Evolutionary conservation across 2,888 invertebrate genomes (phyloP).

Genomic region (Pachymerium ferrugineum): DNA sequence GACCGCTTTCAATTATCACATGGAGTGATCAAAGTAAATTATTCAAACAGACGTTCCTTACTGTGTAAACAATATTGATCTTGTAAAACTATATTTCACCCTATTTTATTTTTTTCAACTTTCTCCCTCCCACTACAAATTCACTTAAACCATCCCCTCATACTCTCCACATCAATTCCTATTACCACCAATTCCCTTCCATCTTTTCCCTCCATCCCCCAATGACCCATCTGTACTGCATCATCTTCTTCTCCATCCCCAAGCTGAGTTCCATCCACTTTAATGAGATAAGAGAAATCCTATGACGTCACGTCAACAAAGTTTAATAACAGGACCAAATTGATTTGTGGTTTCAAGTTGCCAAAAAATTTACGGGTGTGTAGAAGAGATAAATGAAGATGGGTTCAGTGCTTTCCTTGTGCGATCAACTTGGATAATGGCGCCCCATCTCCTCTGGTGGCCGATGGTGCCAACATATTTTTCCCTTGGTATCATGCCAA

Average conservation of each 20-base stretch:
- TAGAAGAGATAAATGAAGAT: conserved; percentile 8
- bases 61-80: too few species aligned
- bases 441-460: neutral
- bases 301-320: neutral
- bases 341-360: conserved; percentile 13
- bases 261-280: neutral
- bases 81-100: too few species aligned
- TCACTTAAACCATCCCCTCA: neutral
- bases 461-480: neutral
- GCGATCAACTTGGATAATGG: conserved; percentile 3
- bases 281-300: neutral
- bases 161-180: neutral
- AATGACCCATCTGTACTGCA: neutral
- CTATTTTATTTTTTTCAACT: too few species aligned
- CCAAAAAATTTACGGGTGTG: neutral
- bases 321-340: neutral
- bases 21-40: too few species aligned
- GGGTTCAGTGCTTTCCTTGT: neutral
- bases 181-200: neutral
- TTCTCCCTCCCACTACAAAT: neutral
- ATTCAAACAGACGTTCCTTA: too few species aligned
- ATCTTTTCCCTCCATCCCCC: neutral
- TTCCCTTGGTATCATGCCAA: neutral
- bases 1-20: too few species aligned
- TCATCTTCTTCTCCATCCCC: neutral